Evolutionary conservation across 2,888 invertebrate species (phyloP).

Genomic region (Orthonevra nobilis): DNA sequence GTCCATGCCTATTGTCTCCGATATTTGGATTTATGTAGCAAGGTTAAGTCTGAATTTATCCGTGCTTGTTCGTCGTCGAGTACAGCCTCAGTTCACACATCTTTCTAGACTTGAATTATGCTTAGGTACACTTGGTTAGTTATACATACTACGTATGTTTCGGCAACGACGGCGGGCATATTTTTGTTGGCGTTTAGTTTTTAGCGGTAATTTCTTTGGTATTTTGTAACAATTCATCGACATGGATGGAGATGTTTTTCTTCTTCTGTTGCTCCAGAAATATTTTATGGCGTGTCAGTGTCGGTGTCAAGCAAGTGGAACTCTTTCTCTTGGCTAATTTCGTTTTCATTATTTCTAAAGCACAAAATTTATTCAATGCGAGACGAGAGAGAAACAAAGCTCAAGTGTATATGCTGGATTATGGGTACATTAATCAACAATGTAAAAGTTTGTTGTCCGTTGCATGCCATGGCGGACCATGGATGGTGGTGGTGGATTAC

Average conservation of each 20-base stretch:
- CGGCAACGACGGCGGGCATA: no score
- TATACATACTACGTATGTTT: no score
- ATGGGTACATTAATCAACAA: conserved; percentile 21
- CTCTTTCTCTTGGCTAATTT: conserved; percentile 31
- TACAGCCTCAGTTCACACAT: conserved; percentile 28
- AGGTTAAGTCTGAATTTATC: conserved; percentile 59
- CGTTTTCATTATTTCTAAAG: conserved; percentile 32
- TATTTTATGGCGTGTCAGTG: conserved; percentile 15
- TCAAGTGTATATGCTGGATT: no score
- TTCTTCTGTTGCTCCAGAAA: conserved; percentile 32
- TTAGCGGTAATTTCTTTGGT: background rate
- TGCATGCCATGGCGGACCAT: conserved; percentile 2
- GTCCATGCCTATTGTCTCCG: conserved; percentile 66
- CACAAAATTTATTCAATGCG: conserved; percentile 34
- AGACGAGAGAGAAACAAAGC: background rate
- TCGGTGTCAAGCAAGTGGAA: conserved; percentile 37
- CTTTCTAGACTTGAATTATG: conserved; percentile 64
- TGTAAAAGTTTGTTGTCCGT: conserved; percentile 9
- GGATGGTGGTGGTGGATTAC: background rate
- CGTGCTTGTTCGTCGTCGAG: conserved; percentile 20
- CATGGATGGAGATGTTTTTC: conserved; percentile 46
- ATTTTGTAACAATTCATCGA: conserved; percentile 36
- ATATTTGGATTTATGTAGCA: conserved; percentile 69
- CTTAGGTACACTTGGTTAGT: conserved; percentile 41
- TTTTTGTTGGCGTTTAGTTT: conserved; percentile 43